These are phyloP conservation scores for Papilio glaucus DNA, from an alignment of 1,140 invertebrate species.

Conservation along the genomic window DNA sequence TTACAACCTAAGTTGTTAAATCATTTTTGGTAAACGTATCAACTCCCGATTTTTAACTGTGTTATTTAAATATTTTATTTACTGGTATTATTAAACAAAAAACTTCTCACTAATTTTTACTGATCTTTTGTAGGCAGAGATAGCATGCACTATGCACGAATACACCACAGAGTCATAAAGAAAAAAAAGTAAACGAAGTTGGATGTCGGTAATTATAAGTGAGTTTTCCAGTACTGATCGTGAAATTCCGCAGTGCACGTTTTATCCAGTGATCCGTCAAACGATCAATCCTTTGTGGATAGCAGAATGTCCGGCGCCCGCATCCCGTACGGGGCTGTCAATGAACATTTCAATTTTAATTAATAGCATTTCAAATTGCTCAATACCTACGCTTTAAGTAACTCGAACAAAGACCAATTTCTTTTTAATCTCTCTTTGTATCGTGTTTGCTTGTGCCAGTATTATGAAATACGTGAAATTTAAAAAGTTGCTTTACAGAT, in stretches of 20 bases:
- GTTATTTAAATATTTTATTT: too few species aligned
- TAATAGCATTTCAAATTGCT: constrained; percentile 26
- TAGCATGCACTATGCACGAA: constrained; percentile 32
- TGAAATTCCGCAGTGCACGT: constrained; percentile 38
- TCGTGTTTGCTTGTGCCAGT: constrained; percentile 10
- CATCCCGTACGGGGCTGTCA: constrained; percentile 52
- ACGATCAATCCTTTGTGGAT: constrained; percentile 47
- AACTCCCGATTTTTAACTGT: too few species aligned
- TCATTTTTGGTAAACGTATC: too few species aligned
- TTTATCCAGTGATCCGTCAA: constrained; percentile 44
- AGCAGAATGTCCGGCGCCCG: constrained; percentile 53
- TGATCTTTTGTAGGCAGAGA: background rate
- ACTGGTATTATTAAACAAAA: too few species aligned
- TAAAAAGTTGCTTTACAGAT: constrained; percentile 19
- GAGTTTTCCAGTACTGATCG: constrained; percentile 13
- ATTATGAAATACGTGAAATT: constrained; percentile 26
- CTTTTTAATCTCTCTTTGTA: constrained; percentile 1
- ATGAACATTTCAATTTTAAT: constrained; percentile 52
- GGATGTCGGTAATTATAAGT: constrained; percentile 18
- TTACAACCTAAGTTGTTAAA: too few species aligned
- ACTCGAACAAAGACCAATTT: constrained; percentile 8
- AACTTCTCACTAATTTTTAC: too few species aligned
- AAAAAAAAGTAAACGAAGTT: background rate
- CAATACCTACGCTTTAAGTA: constrained; percentile 16
- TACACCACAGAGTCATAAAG: background rate